These are phyloP conservation scores for Vulpes ferrilata DNA, from an alignment of 2,113 vertebrate species.

Conservation along the genomic window DNA sequence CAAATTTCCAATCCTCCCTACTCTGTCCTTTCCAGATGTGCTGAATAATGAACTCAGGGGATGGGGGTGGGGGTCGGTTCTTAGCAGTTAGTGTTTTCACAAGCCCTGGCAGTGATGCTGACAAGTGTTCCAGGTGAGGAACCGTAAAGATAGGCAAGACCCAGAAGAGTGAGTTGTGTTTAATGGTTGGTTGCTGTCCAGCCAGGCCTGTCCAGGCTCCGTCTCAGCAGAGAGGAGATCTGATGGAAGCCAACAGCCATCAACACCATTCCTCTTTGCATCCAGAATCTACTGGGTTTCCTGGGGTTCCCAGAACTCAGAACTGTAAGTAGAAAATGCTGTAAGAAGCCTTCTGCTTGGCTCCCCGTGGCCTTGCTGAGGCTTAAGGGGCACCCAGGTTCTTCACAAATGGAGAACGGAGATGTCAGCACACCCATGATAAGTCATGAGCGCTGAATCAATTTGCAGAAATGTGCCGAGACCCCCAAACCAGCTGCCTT, in stretches of 20 bases:
- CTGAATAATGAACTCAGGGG: not conserved
- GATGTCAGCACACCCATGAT: conserved; percentile 53
- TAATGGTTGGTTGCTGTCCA: not conserved
- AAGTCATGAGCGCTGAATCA: not conserved
- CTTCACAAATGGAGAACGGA: conserved; percentile 62
- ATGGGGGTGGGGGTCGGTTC: not conserved
- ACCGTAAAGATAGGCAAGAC: not conserved
- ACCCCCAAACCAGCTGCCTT: conserved; percentile 74
- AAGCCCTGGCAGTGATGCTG: not conserved
- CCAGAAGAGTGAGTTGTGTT: not conserved
- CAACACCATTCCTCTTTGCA: not conserved
- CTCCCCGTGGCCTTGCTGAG: conserved; percentile 32
- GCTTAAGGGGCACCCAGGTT: conserved; percentile 55
- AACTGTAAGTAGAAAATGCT: not conserved
- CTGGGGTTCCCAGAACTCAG: not conserved
- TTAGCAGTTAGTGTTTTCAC: not conserved
- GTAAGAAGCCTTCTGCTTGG: not conserved
- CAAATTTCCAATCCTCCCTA: not conserved
- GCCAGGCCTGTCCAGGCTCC: not conserved
- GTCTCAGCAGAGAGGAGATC: not conserved
- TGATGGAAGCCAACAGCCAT: not conserved
- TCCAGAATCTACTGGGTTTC: not conserved
- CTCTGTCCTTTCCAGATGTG: not conserved
- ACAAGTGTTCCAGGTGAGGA: not conserved
- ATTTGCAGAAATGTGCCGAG: conserved; percentile 41